Evolutionary conservation across 2,888 invertebrate genomes (phyloP).

Genomic region (Tromatobia lineatoria): DNA sequence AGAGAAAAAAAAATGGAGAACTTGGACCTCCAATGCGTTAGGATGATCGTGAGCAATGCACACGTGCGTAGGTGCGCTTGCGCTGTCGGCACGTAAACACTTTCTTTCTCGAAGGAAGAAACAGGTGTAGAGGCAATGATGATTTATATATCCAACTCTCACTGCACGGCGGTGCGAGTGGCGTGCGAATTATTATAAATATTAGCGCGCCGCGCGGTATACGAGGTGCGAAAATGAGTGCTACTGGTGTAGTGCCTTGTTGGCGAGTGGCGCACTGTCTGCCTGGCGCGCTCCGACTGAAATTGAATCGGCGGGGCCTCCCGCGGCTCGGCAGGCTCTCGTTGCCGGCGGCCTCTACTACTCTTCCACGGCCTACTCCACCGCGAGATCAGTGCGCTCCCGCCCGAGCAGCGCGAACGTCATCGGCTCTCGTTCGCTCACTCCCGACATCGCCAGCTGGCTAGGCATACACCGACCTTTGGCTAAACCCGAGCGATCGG

Average conservation of each 20-base stretch:
- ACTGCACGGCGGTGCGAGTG: not conserved
- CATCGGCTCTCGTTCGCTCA: conserved; percentile 18
- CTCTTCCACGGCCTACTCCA: conserved; percentile 53
- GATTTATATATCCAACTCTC: not conserved
- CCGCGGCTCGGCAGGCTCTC: conserved; percentile 64
- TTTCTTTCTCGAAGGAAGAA: conserved; percentile 8
- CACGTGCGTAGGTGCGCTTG: conserved; percentile 54
- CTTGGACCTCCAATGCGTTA: not conserved
- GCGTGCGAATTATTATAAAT: conserved; percentile 12
- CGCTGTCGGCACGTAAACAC: conserved; percentile 39
- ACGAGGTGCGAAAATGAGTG: conserved; percentile 68
- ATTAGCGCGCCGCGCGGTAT: conserved; percentile 7
- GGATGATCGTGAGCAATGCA: not conserved
- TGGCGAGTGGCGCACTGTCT: conserved; percentile 74
- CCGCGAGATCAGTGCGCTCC: conserved; percentile 50
- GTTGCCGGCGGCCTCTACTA: conserved; percentile 63
- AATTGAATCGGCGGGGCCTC: conserved; percentile 78
- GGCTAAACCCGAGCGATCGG: not conserved
- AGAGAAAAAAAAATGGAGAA: not conserved
- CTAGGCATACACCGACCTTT: conserved; percentile 33
- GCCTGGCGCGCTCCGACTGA: conserved; percentile 82
- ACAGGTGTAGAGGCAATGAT: conserved; percentile 3
- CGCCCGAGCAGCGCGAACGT: conserved; percentile 48
- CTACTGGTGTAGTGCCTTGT: conserved; percentile 60
- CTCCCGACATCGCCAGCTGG: conserved; percentile 2